Percentiles rank a stretch among this genome's conserved stretches.
Evolutionary conservation across 2,888 invertebrate species (phyloP).

Genomic region (Tryphoninae sp.): DNA sequence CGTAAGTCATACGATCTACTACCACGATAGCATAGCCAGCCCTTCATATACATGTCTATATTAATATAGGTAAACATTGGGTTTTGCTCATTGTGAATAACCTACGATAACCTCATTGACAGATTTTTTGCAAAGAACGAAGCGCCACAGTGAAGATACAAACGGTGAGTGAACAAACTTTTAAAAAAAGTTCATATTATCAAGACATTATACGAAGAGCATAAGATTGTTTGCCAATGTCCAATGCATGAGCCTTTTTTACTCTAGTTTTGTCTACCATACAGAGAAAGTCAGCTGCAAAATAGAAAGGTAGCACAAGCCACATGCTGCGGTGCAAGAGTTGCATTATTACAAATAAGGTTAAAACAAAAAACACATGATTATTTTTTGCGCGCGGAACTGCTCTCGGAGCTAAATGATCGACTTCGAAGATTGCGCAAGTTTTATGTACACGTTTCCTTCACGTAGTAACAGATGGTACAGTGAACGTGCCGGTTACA

Average conservation of each 20-base stretch:
- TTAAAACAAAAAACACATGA: not conserved
- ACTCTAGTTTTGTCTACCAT: not conserved
- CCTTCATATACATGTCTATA: not conserved
- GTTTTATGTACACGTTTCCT: not conserved
- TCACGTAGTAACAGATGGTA: not conserved
- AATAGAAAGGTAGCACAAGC: conserved; percentile 39
- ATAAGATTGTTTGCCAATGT: not conserved
- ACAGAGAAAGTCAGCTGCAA: not conserved
- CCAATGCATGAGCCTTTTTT: not conserved
- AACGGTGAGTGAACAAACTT: conserved; percentile 35
- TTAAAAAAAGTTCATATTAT: not conserved
- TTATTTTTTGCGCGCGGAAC: not conserved
- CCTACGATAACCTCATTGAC: conserved; percentile 1
- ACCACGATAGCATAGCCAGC: not conserved
- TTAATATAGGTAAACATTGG: not conserved
- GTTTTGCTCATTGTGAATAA: conserved; percentile 44
- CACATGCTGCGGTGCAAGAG: conserved; percentile 4
- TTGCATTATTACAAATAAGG: conserved; percentile 2
- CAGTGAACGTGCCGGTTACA: not conserved
- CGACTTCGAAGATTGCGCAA: conserved; percentile 1
- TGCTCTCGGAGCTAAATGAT: too few species aligned
- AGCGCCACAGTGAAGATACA: not conserved
- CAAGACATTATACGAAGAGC: not conserved
- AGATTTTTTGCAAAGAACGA: not conserved
- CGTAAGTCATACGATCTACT: not conserved